Evolutionary conservation across 1,140 invertebrate species (phyloP).

Genomic region (Camponotus pennsylvanicus): DNA sequence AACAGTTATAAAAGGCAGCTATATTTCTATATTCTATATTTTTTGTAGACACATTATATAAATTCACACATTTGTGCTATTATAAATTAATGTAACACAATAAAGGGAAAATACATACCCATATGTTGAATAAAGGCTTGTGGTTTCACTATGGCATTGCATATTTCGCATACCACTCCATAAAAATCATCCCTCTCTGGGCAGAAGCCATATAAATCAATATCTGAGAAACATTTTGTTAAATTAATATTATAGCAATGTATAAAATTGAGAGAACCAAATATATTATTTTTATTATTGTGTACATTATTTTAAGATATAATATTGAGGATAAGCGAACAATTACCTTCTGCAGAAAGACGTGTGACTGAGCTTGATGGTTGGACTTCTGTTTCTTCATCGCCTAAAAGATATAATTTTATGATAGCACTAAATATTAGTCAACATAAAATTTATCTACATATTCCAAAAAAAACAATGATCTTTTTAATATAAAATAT

Average conservation of each 20-base stretch:
- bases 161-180: slow-evolving; percentile 89
- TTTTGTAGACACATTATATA: background rate
- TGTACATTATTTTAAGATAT: slow-evolving; percentile 2
- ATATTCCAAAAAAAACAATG: background rate
- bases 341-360: slow-evolving; percentile 83
- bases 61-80: background rate
- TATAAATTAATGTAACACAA: background rate
- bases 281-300: background rate
- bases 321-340: background rate
- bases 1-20: background rate
- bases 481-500: background rate
- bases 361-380: slow-evolving; percentile 82
- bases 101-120: slow-evolving; percentile 85
- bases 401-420: slow-evolving; percentile 76
- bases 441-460: background rate
- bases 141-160: slow-evolving; percentile 88
- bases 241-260: slow-evolving; percentile 1
- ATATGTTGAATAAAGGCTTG: slow-evolving; percentile 87
- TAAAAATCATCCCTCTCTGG: slow-evolving; percentile 89
- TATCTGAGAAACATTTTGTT: slow-evolving; percentile 82
- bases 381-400: slow-evolving; percentile 83
- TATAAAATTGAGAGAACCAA: slow-evolving; percentile 6
- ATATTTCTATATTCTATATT: background rate
- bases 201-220: slow-evolving; percentile 88
- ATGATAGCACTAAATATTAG: background rate